Evolutionary conservation across 2,113 vertebrate genomes (phyloP), one percentile per base, ranked within the genome.

Genomic region (Serinus canaria): DNA sequence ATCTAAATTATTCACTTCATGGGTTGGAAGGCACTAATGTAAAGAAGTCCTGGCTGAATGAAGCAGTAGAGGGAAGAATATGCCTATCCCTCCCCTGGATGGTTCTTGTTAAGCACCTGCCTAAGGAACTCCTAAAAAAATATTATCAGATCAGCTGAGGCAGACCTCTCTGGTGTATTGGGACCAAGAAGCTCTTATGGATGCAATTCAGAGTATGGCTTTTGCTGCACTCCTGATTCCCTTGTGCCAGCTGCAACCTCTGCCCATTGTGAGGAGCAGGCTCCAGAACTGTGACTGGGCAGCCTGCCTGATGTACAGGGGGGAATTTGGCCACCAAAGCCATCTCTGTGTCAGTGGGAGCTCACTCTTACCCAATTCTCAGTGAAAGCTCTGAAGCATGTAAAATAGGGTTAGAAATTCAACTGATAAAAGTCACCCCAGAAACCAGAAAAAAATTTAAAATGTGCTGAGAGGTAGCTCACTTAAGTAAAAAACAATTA

Each of bases 171-270:
- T 68, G 41, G 9, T 44, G 11, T 41, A 17, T 3, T 37, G 74
- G 53, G 7, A 28, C 30, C 41, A 62, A 9, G 0, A 3, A 63
- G 9, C 17, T 77, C 46, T 58, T 2, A 0, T 21, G 58, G 41
- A 27, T 64, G 17, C n/a, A 39, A 21, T 64, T 82, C 15, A n/a
- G 47, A 79, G 7, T 7, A 8, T 15, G 30, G 35, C 30, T 83
- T 7, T 46, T 25, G 19, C 46, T 30, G 49, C 9, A 8, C 28
- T 72, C n/a, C 28, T 0, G 0, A 10, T 44, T 68, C 18, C 33
- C 12, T 44, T 5, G 2, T 63, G 55, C n/a, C 80, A 84, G 21
- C 68, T 74, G 50, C 69, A 47, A 9, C 30, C 35, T 74, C n/a
- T 53, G 41, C 47, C 35, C 6, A 1, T 6, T 35, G 53, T 28